phyloP scores from a whole-genome alignment of 2,113 vertebrate species.

The Hippopotamus amphibius region DNA sequence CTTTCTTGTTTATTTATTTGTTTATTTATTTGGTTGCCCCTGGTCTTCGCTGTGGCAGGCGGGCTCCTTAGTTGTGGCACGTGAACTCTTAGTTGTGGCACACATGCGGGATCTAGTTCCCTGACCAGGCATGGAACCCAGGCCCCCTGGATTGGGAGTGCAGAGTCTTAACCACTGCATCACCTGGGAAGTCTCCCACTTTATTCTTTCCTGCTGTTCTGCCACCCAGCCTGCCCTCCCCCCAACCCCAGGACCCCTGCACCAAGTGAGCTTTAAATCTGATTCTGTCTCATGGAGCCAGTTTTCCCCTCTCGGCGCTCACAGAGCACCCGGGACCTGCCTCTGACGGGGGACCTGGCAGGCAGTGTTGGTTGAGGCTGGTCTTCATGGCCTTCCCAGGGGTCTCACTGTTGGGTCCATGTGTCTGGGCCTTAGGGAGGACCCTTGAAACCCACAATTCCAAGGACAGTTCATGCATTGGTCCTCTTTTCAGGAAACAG shows the following conservation, averaged over 20 bases:
- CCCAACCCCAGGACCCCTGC: no score
- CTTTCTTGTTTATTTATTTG: not conserved
- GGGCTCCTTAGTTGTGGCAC: no score
- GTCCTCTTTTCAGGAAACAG: not conserved
- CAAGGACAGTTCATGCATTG: not conserved
- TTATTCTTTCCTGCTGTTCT: accelerated
- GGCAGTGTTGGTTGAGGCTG: accelerated
- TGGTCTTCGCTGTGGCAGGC: no score
- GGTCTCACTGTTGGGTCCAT: not conserved
- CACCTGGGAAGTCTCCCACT: no score
- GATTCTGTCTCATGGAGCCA: accelerated
- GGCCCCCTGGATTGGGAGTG: no score
- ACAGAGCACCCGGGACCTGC: accelerated
- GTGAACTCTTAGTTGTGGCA: no score
- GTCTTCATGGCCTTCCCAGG: not conserved
- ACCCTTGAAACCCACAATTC: no score
- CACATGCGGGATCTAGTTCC: no score
- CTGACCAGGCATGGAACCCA: no score
- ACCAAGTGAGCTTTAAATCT: not conserved
- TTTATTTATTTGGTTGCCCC: no score
- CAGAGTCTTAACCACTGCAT: no score
- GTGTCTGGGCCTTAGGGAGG: not conserved
- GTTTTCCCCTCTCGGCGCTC: not conserved
- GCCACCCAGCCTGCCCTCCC: no score
- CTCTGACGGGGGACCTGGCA: accelerated